Evolutionary conservation across 1,140 invertebrate genomes (phyloP).

Genomic region (Drosophila orosa): DNA sequence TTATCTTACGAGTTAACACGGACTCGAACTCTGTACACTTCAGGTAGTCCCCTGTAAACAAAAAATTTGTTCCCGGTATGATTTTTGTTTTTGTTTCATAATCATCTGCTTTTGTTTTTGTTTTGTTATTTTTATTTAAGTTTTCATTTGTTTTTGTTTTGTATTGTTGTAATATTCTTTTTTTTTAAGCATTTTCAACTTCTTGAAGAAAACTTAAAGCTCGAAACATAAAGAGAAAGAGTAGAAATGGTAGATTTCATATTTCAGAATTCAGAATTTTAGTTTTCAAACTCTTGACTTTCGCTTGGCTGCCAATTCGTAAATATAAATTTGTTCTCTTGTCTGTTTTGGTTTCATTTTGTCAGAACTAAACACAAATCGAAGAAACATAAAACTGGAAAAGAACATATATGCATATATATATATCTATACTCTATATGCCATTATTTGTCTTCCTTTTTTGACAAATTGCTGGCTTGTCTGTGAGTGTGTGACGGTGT

Average conservation of each 20-base stretch:
- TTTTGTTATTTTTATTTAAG: constrained; percentile 29
- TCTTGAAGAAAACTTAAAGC: constrained; percentile 39
- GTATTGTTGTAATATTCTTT: background rate
- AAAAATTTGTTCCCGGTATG: constrained; percentile 86
- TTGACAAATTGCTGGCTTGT: constrained; percentile 45
- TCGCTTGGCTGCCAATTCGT: constrained; percentile 66
- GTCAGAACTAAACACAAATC: constrained; percentile 47
- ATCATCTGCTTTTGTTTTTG: constrained; percentile 54
- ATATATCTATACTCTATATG: constrained; percentile 47
- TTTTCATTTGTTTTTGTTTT: constrained; percentile 10
- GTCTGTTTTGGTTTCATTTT: constrained; percentile 28
- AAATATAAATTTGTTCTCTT: constrained; percentile 39
- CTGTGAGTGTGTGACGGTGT: constrained; percentile 41
- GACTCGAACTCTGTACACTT: constrained; percentile 91
- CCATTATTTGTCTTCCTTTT: constrained; percentile 32
- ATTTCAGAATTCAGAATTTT: constrained; percentile 18
- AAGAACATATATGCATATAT: constrained; percentile 47
- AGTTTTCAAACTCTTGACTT: constrained; percentile 25
- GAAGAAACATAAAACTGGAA: constrained; percentile 52
- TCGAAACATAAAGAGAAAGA: constrained; percentile 34
- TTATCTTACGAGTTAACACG: constrained; percentile 90
- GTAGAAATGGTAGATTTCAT: constrained; percentile 4
- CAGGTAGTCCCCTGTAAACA: constrained; percentile 90
- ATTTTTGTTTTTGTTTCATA: constrained; percentile 77
- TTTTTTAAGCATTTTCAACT: constrained; percentile 9